Percentiles rank a stretch among this genome's conserved stretches.
These are phyloP conservation scores for Morone saxatilis DNA, from an alignment of 2,113 vertebrate genomes.

Conservation along the genomic window DNA sequence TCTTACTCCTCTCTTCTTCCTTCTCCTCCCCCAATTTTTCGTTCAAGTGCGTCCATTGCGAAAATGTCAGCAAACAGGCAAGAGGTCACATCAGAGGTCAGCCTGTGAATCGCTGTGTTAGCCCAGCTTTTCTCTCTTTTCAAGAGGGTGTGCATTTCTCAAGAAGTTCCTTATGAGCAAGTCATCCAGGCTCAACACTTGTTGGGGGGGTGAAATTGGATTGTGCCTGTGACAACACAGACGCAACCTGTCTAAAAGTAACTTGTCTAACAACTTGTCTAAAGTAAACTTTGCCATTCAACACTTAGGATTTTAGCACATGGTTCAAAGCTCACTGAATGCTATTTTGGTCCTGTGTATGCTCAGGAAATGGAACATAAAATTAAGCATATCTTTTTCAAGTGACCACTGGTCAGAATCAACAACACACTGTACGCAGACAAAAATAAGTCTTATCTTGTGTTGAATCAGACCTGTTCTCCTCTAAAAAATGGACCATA, in stretches of 20 bases:
- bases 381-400: constrained; percentile 24
- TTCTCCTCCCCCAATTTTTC: constrained; percentile 63
- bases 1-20: constrained; percentile 62
- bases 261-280: constrained; percentile 35
- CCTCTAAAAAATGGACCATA: constrained; percentile 56
- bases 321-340: constrained; percentile 17
- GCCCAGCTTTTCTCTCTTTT: constrained; percentile 81
- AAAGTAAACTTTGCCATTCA: constrained; percentile 39
- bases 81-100: constrained; percentile 81
- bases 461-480: constrained; percentile 60
- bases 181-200: constrained; percentile 62
- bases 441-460: constrained; percentile 68
- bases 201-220: constrained; percentile 56
- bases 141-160: constrained; percentile 83
- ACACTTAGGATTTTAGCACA: constrained; percentile 30
- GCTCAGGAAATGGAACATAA: constrained; percentile 34
- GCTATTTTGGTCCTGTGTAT: constrained; percentile 25
- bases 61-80: constrained; percentile 86
- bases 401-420: constrained; percentile 26
- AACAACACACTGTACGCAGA: constrained; percentile 16
- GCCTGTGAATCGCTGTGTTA: constrained; percentile 71
- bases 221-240: constrained; percentile 66
- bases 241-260: constrained; percentile 57
- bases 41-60: constrained; percentile 84
- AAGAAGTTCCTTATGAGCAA: constrained; percentile 77